A percentile compares a stretch with the other conserved stretches of the same genome.
Conservation (phyloP, 1,140 invertebrate species). For the Macrosteles quadrilineatus region DNA sequence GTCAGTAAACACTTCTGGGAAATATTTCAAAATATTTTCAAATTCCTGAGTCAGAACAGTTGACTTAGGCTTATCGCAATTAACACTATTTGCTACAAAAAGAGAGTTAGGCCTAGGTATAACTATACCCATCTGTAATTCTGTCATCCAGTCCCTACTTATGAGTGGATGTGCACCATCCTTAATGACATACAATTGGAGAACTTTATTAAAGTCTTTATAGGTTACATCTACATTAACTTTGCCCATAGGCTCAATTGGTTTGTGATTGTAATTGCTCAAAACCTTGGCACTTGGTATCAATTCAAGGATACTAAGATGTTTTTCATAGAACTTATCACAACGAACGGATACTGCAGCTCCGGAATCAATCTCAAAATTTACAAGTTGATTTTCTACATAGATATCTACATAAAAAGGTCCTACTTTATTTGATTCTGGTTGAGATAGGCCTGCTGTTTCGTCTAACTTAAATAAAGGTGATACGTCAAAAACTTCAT, state of each 20-base stretch:
- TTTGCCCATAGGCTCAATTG: background rate
- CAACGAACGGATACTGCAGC: background rate
- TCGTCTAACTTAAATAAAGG: background rate
- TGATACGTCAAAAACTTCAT: background rate
- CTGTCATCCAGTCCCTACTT: background rate
- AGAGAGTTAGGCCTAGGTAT: too few relatives aligned
- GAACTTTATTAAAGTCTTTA: background rate
- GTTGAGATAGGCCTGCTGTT: background rate
- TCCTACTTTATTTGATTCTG: background rate
- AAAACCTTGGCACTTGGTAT: background rate
- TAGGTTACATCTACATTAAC: background rate
- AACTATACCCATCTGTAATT: too few relatives aligned
- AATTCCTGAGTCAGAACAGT: too few relatives aligned
- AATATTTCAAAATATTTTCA: background rate
- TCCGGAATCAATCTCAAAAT: background rate
- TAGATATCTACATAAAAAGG: background rate
- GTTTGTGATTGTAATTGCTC: background rate
- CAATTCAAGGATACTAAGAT: background rate
- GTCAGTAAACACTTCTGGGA: conserved; percentile 5
- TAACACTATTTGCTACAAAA: too few relatives aligned
- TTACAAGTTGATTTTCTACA: background rate
- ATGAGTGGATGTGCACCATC: background rate
- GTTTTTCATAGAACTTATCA: background rate
- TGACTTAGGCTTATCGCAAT: too few relatives aligned
- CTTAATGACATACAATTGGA: too few relatives aligned